phyloP scores from a whole-genome alignment of 2,888 invertebrate species.

The Drosophila anomelani region DNA sequence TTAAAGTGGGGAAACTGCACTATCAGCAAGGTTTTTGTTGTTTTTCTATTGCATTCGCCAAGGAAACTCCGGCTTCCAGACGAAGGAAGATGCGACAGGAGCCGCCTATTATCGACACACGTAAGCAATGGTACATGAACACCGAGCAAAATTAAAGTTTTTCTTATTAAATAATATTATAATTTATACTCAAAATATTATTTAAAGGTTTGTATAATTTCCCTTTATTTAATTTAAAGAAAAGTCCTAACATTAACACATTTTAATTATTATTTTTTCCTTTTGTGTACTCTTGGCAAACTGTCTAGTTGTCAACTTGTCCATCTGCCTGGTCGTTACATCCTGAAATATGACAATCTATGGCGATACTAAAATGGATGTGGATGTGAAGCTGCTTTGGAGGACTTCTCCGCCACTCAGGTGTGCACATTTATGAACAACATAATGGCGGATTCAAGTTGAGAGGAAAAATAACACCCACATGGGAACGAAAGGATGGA shows the following conservation, averaged over 20 bases:
- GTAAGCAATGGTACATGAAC: constrained; percentile 55
- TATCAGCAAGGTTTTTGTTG: constrained; percentile 69
- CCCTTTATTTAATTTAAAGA: neutral
- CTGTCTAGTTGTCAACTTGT: constrained; percentile 53
- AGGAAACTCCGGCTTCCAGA: constrained; percentile 9
- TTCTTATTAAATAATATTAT: neutral
- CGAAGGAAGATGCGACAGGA: constrained; percentile 49
- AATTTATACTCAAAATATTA: neutral
- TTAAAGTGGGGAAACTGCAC: constrained; percentile 44
- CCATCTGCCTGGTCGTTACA: constrained; percentile 67
- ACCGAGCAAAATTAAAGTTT: neutral
- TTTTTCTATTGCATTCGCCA: constrained; percentile 54
- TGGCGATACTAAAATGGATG: constrained; percentile 9
- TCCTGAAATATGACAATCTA: constrained; percentile 72
- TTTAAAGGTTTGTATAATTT: too few species aligned
- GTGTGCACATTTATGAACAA: constrained; percentile 55
- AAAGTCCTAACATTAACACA: neutral
- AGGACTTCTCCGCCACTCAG: constrained; percentile 47
- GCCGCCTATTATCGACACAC: constrained; percentile 52
- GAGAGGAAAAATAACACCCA: constrained; percentile 62
- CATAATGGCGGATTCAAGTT: constrained; percentile 65
- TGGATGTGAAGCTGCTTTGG: constrained; percentile 15
- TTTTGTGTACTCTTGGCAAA: neutral
- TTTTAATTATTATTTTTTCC: neutral
- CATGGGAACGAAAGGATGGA: neutral